Percentiles rank a stretch among this genome's conserved stretches.
Evolutionary conservation across 2,888 invertebrate species (phyloP).

Genomic region (Azorinus chamasolen): DNA sequence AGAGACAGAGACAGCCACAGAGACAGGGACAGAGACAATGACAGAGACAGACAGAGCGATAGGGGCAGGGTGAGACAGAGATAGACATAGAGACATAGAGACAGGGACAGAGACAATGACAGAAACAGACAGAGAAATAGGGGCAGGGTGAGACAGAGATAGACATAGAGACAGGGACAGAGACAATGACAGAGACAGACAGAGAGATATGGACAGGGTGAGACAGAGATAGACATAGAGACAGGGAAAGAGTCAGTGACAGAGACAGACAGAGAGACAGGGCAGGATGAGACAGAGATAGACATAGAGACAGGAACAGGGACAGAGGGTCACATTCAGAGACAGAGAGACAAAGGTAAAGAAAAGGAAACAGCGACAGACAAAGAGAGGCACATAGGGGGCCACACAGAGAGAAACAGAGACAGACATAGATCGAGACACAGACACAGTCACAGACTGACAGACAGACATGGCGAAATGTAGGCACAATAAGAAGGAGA

Average conservation of each 20-base stretch:
- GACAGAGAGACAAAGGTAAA: background rate
- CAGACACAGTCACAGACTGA: background rate
- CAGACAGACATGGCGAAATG: constrained; percentile 10
- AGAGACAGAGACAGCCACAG: background rate
- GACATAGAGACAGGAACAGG: constrained; percentile 7
- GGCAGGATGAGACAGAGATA: constrained; percentile 11
- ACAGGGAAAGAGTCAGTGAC: constrained; percentile 22
- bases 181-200: background rate
- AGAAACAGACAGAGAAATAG: constrained; percentile 18
- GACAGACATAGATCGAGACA: constrained; percentile 18
- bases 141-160: constrained; percentile 19
- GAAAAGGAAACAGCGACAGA: constrained; percentile 26
- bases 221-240: constrained; percentile 28
- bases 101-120: background rate
- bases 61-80: constrained; percentile 16
- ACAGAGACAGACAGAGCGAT: constrained; percentile 11
- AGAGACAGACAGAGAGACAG: constrained; percentile 13
- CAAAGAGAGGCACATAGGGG: constrained; percentile 1
- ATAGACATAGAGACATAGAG: no score
- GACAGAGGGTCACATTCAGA: constrained; percentile 14
- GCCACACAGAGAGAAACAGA: constrained; percentile 14
- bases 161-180: constrained; percentile 21
- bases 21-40: no score
- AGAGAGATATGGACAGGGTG: background rate
- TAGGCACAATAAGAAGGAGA: constrained; percentile 27